Conservation (phyloP, 2,888 invertebrate species). For the Chrysodeixis includens region DNA sequence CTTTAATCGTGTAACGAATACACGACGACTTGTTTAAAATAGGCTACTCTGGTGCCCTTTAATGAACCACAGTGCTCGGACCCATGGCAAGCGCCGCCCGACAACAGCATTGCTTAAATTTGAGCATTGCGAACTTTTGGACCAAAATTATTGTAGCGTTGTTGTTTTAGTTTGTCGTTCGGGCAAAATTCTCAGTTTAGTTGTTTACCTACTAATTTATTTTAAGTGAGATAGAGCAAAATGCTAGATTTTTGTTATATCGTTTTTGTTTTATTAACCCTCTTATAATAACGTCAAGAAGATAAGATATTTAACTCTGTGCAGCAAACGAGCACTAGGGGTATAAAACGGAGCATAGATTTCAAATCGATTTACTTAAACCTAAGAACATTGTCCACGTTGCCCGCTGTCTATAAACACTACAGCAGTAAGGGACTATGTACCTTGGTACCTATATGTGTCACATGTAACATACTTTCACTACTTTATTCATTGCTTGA, state of each 20-base stretch:
- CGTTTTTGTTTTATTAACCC: no score
- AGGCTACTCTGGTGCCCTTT: conserved; percentile 56
- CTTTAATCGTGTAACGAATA: conserved; percentile 77
- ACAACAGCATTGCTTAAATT: conserved; percentile 41
- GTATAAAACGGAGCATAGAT: no score
- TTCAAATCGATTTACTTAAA: no score
- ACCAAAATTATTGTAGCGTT: conserved; percentile 21
- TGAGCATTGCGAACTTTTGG: conserved; percentile 38
- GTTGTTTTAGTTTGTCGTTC: neutral
- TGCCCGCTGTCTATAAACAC: no score
- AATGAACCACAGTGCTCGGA: conserved; percentile 54
- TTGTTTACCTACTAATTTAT: neutral
- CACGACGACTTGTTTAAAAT: conserved; percentile 71
- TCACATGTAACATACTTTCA: conserved; percentile 47
- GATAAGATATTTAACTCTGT: no score
- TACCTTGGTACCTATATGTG: conserved; percentile 19
- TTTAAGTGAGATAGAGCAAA: neutral
- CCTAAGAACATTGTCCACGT: no score
- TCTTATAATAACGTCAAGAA: no score
- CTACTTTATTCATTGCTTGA: conserved; percentile 49
- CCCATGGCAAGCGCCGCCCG: conserved; percentile 38
- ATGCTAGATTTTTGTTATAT: neutral
- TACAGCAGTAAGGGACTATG: neutral
- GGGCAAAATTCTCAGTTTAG: neutral
- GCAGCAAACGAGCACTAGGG: no score